phyloP scores from a whole-genome alignment of 2,797 vertebrate species.

The Esox masquinongy region DNA sequence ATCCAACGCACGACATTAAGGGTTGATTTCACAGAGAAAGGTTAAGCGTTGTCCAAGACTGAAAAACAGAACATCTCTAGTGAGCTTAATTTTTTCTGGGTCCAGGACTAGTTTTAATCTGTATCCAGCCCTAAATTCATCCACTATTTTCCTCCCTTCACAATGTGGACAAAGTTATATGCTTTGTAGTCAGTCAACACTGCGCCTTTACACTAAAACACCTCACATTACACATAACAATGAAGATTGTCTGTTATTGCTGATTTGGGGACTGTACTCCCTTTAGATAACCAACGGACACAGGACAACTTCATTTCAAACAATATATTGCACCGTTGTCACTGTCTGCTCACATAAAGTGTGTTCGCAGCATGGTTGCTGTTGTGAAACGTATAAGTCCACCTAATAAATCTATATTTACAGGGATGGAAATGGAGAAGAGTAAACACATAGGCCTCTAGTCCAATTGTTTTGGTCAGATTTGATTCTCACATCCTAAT shows the following conservation, averaged over 20 bases:
- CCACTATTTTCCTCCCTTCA: background rate
- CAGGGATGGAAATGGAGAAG: constrained; percentile 42
- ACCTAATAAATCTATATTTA: constrained; percentile 44
- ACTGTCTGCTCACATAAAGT: constrained; percentile 76
- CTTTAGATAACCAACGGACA: constrained; percentile 71
- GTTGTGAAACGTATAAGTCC: constrained; percentile 53
- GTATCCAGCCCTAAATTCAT: background rate
- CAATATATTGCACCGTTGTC: constrained; percentile 81
- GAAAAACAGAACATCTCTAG: too few relatives aligned
- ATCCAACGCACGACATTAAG: background rate
- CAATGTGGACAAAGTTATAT: constrained; percentile 35
- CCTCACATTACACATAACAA: constrained; percentile 64
- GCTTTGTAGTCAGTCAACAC: constrained; percentile 51
- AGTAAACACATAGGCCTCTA: constrained; percentile 52
- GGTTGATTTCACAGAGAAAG: too few relatives aligned
- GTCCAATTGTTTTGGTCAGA: constrained; percentile 44
- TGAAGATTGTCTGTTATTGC: constrained; percentile 82
- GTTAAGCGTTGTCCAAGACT: too few relatives aligned
- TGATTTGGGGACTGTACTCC: constrained; percentile 67
- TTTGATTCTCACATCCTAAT: constrained; percentile 20
- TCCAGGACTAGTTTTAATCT: too few relatives aligned
- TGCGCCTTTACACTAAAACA: constrained; percentile 57
- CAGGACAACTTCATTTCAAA: constrained; percentile 73
- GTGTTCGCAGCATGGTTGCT: constrained; percentile 66
- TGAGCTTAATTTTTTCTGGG: too few relatives aligned